These are phyloP conservation scores for Spea multiplicata DNA, from an alignment of 2,113 vertebrate species.

Conservation along the genomic window DNA sequence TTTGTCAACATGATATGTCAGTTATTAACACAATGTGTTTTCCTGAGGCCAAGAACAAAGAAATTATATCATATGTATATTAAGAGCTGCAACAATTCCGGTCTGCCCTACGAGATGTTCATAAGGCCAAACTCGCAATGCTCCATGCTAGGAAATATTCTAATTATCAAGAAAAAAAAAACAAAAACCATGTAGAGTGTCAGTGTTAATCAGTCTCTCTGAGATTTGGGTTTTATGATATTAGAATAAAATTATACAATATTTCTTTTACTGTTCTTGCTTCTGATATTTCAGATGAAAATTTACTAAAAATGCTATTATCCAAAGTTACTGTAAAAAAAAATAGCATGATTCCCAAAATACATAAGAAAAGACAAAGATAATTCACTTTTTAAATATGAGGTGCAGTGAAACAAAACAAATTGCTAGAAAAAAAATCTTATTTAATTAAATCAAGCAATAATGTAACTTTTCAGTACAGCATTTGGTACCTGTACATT, in stretches of 20 bases:
- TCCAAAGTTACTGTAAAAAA: constrained; percentile 86
- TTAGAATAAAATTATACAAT: constrained; percentile 88
- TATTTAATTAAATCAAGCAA: too few relatives aligned
- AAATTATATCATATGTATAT: too few relatives aligned
- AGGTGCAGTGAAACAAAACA: constrained; percentile 68
- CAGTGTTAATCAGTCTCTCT: constrained; percentile 97
- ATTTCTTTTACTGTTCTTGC: constrained; percentile 90
- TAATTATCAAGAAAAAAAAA: constrained; percentile 80
- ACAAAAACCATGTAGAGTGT: constrained; percentile 62
- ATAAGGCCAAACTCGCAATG: constrained; percentile 75
- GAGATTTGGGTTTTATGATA: constrained; percentile 86
- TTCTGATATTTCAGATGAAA: constrained; percentile 89
- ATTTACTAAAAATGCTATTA: constrained; percentile 92
- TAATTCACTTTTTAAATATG: constrained; percentile 79
- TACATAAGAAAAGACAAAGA: constrained; percentile 77
- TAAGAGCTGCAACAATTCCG: constrained; percentile 76
- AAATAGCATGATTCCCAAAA: constrained; percentile 84
- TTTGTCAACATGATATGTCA: too few relatives aligned
- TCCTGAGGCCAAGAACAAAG: constrained; percentile 24
- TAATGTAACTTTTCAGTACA: too few relatives aligned
- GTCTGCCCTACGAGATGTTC: constrained; percentile 78
- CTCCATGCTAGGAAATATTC: constrained; percentile 75
- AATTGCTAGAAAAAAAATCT: constrained; percentile 47
- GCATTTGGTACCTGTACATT: too few relatives aligned
- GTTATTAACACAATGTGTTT: constrained; percentile 74